A percentile compares a stretch with the other conserved stretches of the same genome.
Conservation (phyloP, 2,888 invertebrate genomes). For the Epinotia bilunana region DNA sequence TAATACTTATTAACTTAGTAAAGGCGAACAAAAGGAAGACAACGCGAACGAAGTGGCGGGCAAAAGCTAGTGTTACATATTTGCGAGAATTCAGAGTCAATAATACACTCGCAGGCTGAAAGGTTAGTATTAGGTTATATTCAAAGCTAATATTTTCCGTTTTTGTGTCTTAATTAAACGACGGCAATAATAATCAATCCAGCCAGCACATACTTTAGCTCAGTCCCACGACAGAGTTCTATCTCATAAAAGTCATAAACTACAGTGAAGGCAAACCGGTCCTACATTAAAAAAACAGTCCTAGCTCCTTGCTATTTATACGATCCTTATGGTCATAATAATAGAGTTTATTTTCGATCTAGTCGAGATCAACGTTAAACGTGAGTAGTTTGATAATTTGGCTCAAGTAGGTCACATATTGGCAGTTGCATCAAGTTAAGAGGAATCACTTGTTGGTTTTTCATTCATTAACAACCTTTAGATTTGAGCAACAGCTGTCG, state of each 20-base stretch:
- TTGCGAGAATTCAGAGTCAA: too few species aligned
- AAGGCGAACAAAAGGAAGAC: too few species aligned
- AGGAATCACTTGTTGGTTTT: slow-evolving; percentile 1
- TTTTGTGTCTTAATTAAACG: slow-evolving; percentile 4
- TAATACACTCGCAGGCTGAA: too few species aligned
- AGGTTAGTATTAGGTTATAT: too few species aligned
- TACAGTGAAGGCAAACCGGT: slow-evolving; percentile 56
- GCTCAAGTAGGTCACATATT: slow-evolving; percentile 52
- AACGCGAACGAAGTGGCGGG: too few species aligned
- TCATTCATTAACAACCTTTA: not conserved
- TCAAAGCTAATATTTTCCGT: not conserved
- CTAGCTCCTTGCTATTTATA: slow-evolving; percentile 11
- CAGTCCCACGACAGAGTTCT: slow-evolving; percentile 33
- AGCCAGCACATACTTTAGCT: slow-evolving; percentile 4
- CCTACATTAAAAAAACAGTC: slow-evolving; percentile 37
- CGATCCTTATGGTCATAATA: not conserved
- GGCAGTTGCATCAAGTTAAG: slow-evolving; percentile 52
- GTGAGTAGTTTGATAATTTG: slow-evolving; percentile 47
- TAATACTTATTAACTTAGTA: too few species aligned
- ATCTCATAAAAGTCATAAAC: slow-evolving; percentile 44
- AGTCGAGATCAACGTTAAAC: not conserved
- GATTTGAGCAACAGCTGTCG: not conserved
- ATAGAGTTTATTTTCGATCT: slow-evolving; percentile 19
- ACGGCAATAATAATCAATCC: slow-evolving; percentile 20
- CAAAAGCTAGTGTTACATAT: too few species aligned